Evolutionary conservation across 2,113 vertebrate genomes (phyloP).

Genomic region (Agelaius phoeniceus): DNA sequence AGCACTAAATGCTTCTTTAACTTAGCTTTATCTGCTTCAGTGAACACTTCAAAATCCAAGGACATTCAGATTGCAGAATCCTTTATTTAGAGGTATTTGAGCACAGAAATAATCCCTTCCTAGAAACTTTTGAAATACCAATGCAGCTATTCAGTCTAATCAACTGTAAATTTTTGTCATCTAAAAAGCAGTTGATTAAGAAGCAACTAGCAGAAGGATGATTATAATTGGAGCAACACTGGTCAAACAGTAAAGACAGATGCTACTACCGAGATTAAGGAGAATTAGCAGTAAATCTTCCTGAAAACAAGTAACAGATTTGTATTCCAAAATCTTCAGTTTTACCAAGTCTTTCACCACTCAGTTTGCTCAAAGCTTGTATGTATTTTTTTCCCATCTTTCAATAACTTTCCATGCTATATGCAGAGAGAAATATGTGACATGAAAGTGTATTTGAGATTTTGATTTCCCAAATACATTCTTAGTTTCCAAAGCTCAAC

Average conservation of each 20-base stretch:
- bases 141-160: constrained; percentile 58
- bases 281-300: neutral
- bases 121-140: constrained; percentile 64
- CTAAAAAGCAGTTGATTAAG: constrained; percentile 34
- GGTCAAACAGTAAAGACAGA: constrained; percentile 7
- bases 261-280: neutral
- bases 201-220: neutral
- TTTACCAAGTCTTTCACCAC: neutral
- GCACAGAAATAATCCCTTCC: constrained; percentile 72
- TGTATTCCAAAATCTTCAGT: neutral
- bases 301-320: constrained; percentile 5
- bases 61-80: constrained; percentile 55
- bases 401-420: neutral
- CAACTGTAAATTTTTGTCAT: constrained; percentile 69
- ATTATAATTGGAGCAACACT: neutral
- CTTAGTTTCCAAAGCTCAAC: neutral
- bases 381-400: neutral
- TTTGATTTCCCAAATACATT: constrained; percentile 1
- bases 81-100: constrained; percentile 67
- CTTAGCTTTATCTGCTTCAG: constrained; percentile 73
- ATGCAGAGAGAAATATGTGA: neutral
- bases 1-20: constrained; percentile 73
- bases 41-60: constrained; percentile 62
- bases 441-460: neutral
- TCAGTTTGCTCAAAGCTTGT: neutral